phyloP scores from a whole-genome alignment of 1,140 invertebrate genomes.

The Dryas iulia region DNA sequence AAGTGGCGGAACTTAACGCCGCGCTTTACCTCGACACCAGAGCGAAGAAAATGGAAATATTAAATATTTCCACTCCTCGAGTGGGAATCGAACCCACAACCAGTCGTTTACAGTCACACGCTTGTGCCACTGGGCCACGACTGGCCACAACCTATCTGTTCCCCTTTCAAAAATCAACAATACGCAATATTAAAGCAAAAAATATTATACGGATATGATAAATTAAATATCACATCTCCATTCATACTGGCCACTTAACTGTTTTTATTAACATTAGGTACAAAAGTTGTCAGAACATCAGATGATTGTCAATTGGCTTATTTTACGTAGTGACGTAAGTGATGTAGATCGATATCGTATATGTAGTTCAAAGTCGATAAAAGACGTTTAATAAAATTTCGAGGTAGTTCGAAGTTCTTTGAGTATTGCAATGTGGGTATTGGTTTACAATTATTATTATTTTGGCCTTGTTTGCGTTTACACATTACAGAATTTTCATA shows the following conservation, averaged over 20 bases:
- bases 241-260: conserved; percentile 2
- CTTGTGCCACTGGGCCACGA: no score
- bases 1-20: no score
- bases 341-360: neutral
- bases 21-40: no score
- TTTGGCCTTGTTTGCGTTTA: no score
- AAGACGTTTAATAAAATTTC: neutral
- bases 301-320: conserved; percentile 6
- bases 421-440: neutral
- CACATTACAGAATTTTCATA: no score
- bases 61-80: no score
- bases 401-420: neutral
- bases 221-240: conserved; percentile 3
- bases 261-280: conserved; percentile 11
- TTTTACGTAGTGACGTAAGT: neutral
- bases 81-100: no score
- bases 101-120: no score
- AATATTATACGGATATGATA: neutral
- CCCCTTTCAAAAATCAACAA: neutral
- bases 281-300: conserved; percentile 8
- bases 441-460: neutral
- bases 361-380: neutral
- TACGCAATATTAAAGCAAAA: no score
- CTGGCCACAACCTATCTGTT: neutral
- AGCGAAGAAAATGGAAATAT: no score